phyloP scores from a whole-genome alignment of 1,140 invertebrate species.

The Oryctes rhinoceros region DNA sequence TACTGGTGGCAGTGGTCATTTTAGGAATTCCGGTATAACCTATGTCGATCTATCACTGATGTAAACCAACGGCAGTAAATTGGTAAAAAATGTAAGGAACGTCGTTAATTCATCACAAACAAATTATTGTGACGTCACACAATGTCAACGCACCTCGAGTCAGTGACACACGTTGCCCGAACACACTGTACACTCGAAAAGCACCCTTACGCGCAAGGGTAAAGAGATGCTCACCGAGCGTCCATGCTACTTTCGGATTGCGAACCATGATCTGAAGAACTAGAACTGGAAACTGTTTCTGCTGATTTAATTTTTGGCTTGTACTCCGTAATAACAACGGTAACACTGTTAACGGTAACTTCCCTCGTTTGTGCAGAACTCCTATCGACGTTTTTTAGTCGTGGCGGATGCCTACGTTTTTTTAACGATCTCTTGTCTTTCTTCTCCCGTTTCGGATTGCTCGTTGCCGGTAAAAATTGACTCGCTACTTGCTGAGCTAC shows the following conservation, averaged over 20 bases:
- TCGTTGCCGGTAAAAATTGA: slow-evolving; percentile 75
- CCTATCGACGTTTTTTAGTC: slow-evolving; percentile 89
- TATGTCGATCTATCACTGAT: slow-evolving; percentile 28
- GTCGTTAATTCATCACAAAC: slow-evolving; percentile 14
- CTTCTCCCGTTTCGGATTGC: slow-evolving; percentile 66
- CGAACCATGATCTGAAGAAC: slow-evolving; percentile 69
- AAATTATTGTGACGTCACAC: slow-evolving; percentile 37
- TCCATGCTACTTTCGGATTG: slow-evolving; percentile 72
- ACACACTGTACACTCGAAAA: slow-evolving; percentile 24
- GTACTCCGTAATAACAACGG: slow-evolving; percentile 96
- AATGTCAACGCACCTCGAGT: slow-evolving; percentile 28
- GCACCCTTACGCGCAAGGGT: slow-evolving; percentile 31
- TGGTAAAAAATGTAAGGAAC: not conserved
- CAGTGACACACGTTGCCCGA: slow-evolving; percentile 28
- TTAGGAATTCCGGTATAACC: slow-evolving; percentile 32
- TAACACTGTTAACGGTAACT: slow-evolving; percentile 95
- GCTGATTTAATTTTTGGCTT: slow-evolving; percentile 80
- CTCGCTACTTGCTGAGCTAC: slow-evolving; percentile 90
- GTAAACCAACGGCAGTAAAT: slow-evolving; percentile 37
- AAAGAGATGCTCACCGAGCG: slow-evolving; percentile 60
- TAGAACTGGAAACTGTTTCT: slow-evolving; percentile 67
- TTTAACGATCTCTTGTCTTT: slow-evolving; percentile 68
- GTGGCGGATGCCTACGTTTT: slow-evolving; percentile 71
- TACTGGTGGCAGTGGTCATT: slow-evolving; percentile 39
- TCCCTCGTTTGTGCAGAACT: slow-evolving; percentile 89